Conservation (phyloP, 2,113 vertebrate species). For the Pavo muticus region DNA sequence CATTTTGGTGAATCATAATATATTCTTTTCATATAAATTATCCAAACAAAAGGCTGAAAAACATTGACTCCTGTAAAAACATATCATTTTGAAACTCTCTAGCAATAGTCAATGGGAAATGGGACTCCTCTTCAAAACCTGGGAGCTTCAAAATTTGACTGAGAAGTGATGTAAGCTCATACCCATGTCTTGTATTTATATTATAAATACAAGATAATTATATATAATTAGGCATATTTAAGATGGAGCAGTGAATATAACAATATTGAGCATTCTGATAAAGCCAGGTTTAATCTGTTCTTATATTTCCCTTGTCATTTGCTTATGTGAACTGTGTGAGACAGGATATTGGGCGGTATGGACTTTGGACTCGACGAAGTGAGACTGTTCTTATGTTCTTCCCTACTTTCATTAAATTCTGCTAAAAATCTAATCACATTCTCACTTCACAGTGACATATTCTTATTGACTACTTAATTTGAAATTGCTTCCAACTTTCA, state of each 20-base stretch:
- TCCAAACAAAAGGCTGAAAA: neutral
- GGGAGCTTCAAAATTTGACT: neutral
- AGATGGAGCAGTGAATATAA: neutral
- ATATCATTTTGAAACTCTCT: neutral
- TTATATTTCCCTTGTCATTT: neutral
- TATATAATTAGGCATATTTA: neutral
- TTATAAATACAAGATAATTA: too few species aligned
- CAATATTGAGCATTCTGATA: neutral
- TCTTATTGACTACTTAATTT: conserved; percentile 43
- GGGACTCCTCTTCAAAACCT: neutral
- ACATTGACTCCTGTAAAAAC: neutral
- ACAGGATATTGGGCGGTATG: neutral
- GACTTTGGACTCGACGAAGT: neutral
- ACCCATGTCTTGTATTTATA: neutral
- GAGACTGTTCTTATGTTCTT: neutral
- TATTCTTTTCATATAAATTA: neutral
- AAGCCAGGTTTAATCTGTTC: neutral
- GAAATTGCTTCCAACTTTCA: conserved; percentile 28
- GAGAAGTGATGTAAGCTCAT: neutral
- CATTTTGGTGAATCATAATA: neutral
- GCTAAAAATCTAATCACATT: conserved; percentile 37
- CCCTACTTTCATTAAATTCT: neutral
- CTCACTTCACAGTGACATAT: conserved; percentile 6
- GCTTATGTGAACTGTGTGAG: neutral
- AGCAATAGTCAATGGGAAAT: neutral